These are phyloP conservation scores for Tetragnatha versicolor DNA, from an alignment of 1,140 invertebrate genomes.

Conservation along the genomic window DNA sequence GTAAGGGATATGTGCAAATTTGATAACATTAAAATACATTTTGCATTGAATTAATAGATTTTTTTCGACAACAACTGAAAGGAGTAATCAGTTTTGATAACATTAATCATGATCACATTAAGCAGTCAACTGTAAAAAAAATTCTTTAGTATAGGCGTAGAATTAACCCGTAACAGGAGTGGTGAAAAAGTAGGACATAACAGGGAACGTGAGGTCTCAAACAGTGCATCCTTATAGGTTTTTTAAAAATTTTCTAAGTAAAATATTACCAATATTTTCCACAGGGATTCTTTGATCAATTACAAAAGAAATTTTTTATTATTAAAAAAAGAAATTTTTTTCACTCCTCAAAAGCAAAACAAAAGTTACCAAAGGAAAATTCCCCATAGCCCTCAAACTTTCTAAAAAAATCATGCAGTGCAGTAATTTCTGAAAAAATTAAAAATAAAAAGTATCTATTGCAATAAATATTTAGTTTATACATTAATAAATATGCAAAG, in stretches of 20 bases:
- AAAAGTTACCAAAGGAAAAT: neutral
- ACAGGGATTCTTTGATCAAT: neutral
- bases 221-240: neutral
- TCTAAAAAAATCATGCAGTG: neutral
- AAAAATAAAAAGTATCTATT: neutral
- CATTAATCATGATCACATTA: no score
- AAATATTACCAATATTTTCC: neutral
- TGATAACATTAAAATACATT: no score
- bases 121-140: no score
- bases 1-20: no score
- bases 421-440: neutral
- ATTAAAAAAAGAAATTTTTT: neutral
- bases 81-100: no score
- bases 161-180: neutral
- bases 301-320: neutral
- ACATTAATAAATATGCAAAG: neutral
- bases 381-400: neutral
- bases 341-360: neutral
- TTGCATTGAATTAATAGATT: no score
- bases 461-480: no score
- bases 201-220: neutral
- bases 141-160: no score
- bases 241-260: neutral
- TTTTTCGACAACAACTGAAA: no score
- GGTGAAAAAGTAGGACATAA: slow-evolving; percentile 1